Conservation (phyloP, 2,888 invertebrate genomes). For the Drosophila eohydei region DNA sequence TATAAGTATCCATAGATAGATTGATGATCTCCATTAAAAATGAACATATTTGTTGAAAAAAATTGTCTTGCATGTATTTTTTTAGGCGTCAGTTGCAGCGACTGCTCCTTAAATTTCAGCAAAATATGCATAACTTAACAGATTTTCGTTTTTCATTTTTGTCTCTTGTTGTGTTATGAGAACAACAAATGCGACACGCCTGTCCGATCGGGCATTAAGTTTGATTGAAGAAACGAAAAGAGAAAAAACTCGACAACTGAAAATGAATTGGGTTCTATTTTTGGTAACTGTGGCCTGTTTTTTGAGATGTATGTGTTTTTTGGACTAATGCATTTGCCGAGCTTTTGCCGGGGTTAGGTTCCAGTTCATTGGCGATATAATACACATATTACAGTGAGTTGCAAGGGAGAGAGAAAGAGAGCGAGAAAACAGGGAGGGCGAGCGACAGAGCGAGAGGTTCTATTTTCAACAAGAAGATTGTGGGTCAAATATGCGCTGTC, state of each 20-base stretch:
- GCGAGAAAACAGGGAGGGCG: background rate
- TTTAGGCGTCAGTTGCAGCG: conserved; percentile 16
- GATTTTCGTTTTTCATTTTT: conserved; percentile 10
- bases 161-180: conserved; percentile 11
- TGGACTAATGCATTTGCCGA: conserved; percentile 25
- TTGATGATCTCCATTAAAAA: background rate
- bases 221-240: conserved; percentile 6
- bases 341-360: conserved; percentile 42
- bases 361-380: conserved; percentile 64
- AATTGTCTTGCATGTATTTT: background rate
- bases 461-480: conserved; percentile 60
- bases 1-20: background rate
- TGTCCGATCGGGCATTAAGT: conserved; percentile 1
- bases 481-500: conserved; percentile 63
- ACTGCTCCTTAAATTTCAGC: conserved; percentile 52
- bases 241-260: conserved; percentile 22
- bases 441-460: background rate
- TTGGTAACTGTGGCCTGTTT: conserved; percentile 61
- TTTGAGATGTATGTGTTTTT: conserved; percentile 27
- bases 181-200: conserved; percentile 43
- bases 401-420: background rate
- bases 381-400: conserved; percentile 41
- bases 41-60: background rate
- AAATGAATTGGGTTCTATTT: conserved; percentile 48
- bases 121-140: conserved; percentile 26